Percentiles rank a stretch among this genome's conserved stretches.
Evolutionary conservation across 2,797 vertebrate genomes (phyloP).

Genomic region (Apogon hyalosoma): DNA sequence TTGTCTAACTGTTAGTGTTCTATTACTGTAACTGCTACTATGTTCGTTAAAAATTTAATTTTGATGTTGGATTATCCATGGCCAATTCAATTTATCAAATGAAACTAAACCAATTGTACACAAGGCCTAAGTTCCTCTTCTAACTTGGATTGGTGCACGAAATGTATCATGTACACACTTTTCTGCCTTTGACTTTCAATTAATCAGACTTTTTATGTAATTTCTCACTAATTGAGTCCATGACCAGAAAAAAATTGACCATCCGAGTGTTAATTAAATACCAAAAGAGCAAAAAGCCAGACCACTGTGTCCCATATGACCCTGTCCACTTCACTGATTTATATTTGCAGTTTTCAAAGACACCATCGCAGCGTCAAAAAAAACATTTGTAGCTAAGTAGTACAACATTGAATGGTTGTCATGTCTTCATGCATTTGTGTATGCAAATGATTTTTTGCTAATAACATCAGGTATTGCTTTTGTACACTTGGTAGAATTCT

Average conservation of each 20-base stretch:
- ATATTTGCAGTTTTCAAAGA: conserved; percentile 33
- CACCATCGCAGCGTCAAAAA: conserved; percentile 8
- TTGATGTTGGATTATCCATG: not conserved
- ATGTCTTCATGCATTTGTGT: conserved; percentile 32
- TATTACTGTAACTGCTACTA: too few species aligned
- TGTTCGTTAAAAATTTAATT: not conserved
- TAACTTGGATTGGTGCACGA: too few species aligned
- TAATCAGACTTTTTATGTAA: not conserved
- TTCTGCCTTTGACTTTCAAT: conserved; percentile 6
- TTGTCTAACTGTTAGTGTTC: too few species aligned
- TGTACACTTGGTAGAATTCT: conserved; percentile 55
- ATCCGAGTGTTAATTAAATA: not conserved
- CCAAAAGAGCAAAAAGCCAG: not conserved
- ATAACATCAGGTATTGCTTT: conserved; percentile 68
- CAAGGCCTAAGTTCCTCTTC: too few species aligned
- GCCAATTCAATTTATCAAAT: conserved; percentile 9
- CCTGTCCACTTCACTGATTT: conserved; percentile 15
- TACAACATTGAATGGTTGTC: conserved; percentile 35
- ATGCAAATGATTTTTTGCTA: conserved; percentile 44
- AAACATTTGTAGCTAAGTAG: conserved; percentile 38
- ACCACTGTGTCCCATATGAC: conserved; percentile 5
- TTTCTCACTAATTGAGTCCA: conserved; percentile 1
- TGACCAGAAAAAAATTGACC: not conserved
- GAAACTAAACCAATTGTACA: conserved; percentile 2
- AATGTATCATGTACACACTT: not conserved